A percentile compares a stretch with the other conserved stretches of the same genome.
Conservation (phyloP, 2,797 vertebrate species). For the Euphonia xanthogaster region DNA sequence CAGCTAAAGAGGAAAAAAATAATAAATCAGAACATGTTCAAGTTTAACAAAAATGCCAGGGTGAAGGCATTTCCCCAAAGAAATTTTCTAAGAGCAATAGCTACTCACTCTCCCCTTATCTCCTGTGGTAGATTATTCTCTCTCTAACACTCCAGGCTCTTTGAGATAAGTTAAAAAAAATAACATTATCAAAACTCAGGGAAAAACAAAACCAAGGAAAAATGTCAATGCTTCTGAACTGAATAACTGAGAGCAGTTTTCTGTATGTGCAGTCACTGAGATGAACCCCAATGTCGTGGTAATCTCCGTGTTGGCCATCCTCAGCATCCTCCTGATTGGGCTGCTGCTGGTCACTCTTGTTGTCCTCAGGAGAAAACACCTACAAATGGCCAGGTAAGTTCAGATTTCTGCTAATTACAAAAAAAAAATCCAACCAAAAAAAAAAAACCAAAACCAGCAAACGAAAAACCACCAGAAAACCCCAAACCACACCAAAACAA, state of each 20-base stretch:
- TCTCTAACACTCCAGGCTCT: not conserved
- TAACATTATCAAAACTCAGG: not conserved
- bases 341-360: conserved; percentile 89
- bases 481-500: not conserved
- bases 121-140: not conserved
- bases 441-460: too few relatives aligned
- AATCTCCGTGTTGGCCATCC: conserved; percentile 89
- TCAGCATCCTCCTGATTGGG: conserved; percentile 89
- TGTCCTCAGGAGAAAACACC: conserved; percentile 90
- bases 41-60: not conserved
- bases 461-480: too few relatives aligned
- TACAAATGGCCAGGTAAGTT: conserved; percentile 89
- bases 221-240: not conserved
- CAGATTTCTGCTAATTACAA: not conserved
- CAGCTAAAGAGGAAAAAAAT: not conserved
- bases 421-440: too few relatives aligned
- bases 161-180: not conserved
- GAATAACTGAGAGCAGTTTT: not conserved
- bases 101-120: not conserved
- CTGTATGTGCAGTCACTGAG: conserved; percentile 82
- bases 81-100: not conserved
- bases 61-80: not conserved
- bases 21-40: not conserved
- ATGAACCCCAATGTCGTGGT: conserved; percentile 93
- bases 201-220: not conserved